A percentile compares a stretch with the other conserved stretches of the same genome.
phyloP scores from a whole-genome alignment of 2,797 vertebrate species.

The Hozukius guyotensis region DNA sequence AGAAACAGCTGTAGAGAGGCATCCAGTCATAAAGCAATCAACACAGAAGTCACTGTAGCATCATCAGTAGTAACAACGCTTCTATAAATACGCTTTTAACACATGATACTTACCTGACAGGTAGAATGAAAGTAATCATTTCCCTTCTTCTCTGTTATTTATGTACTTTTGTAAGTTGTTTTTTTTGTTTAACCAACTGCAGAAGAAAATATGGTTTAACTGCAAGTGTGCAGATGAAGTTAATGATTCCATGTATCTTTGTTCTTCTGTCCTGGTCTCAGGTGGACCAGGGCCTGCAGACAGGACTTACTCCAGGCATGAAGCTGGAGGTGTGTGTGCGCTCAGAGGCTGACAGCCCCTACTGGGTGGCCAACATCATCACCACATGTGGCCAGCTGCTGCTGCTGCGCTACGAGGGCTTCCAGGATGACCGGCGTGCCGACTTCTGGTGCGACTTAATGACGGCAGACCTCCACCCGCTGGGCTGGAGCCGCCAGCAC shows the following conservation, averaged over 20 bases:
- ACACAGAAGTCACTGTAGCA: not conserved
- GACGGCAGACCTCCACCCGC: constrained; percentile 92
- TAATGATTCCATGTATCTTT: not conserved
- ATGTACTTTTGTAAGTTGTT: not conserved
- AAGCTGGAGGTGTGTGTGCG: constrained; percentile 93
- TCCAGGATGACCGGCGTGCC: constrained; percentile 92
- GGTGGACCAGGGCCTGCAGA: constrained; percentile 97
- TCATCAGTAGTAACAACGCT: not conserved
- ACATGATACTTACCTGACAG: not conserved
- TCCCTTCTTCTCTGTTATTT: not conserved
- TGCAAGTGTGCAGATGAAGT: not conserved
- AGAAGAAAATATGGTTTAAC: not conserved
- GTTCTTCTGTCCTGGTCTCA: constrained; percentile 53
- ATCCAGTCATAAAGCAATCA: not conserved
- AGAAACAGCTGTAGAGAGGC: not conserved
- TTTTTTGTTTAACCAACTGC: not conserved
- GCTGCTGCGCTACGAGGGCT: constrained; percentile 94
- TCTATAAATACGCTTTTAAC: not conserved
- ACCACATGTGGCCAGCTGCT: constrained; percentile 97
- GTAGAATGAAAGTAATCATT: not conserved
- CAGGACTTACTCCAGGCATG: constrained; percentile 95
- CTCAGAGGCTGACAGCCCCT: constrained; percentile 87
- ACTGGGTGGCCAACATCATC: constrained; percentile 94
- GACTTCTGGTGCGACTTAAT: constrained; percentile 99
- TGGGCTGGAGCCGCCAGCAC: constrained; percentile 95